These are phyloP conservation scores for Timema podura DNA, from an alignment of 2,888 invertebrate species.

Conservation along the genomic window DNA sequence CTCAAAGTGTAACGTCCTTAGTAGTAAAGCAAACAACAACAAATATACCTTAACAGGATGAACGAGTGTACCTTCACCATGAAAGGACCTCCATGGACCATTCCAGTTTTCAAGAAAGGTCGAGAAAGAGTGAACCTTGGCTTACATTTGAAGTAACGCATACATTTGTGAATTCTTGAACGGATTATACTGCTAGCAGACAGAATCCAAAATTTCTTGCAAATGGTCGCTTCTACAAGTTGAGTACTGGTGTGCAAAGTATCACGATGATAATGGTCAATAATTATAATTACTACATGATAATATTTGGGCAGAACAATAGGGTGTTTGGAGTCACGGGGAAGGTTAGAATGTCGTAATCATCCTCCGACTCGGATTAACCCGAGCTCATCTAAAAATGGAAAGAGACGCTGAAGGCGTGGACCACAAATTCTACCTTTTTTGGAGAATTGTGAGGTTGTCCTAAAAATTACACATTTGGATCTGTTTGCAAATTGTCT, in stretches of 20 bases:
- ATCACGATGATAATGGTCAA: not conserved
- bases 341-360: not conserved
- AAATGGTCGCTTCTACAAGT: not conserved
- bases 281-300: not conserved
- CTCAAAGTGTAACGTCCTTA: not conserved
- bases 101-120: not conserved
- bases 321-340: not conserved
- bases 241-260: not conserved
- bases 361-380: not conserved
- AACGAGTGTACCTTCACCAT: not conserved
- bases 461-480: not conserved
- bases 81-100: not conserved
- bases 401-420: not conserved
- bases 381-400: not conserved
- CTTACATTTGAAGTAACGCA: not conserved
- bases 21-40: not conserved
- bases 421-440: not conserved
- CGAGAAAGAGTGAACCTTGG: not conserved
- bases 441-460: not conserved
- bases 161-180: not conserved
- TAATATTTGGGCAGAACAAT: not conserved
- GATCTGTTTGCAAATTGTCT: not conserved
- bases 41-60: not conserved
- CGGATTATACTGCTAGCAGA: not conserved
- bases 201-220: not conserved